Percentiles rank a stretch among this genome's conserved stretches.
Conservation (phyloP, 2,113 vertebrate species). For the Mesocricetus auratus region DNA sequence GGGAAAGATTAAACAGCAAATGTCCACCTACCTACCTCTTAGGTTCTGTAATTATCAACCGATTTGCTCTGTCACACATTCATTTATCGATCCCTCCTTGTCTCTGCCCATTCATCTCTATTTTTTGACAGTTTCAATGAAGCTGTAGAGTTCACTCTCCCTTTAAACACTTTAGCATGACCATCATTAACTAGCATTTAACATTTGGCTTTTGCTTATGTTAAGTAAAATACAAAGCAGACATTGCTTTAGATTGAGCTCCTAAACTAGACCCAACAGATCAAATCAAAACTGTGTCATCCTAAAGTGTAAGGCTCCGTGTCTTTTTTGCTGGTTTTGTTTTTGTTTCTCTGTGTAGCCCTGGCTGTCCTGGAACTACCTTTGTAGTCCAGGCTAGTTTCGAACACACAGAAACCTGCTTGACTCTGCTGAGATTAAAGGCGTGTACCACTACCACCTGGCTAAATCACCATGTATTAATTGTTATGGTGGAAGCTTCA, state of each 20-base stretch:
- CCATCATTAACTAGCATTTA: background rate
- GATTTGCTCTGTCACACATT: background rate
- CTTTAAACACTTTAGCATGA: background rate
- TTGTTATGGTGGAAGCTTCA: too few species aligned
- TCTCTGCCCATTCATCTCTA: background rate
- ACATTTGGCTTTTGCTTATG: conserved; percentile 1
- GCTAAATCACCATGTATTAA: too few species aligned
- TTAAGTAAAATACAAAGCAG: background rate
- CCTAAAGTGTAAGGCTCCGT: background rate
- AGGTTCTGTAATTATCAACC: background rate
- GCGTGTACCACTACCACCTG: too few species aligned
- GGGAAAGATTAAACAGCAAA: background rate
- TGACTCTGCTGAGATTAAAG: too few species aligned
- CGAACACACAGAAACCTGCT: too few species aligned
- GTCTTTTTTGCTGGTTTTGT: background rate
- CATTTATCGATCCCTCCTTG: background rate
- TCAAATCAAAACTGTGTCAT: background rate
- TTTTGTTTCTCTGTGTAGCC: too few species aligned
- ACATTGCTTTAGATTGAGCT: background rate
- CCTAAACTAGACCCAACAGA: background rate
- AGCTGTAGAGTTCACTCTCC: background rate
- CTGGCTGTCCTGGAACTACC: too few species aligned
- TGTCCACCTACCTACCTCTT: background rate
- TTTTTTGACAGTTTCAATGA: background rate
- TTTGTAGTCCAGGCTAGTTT: too few species aligned